Conservation (phyloP, 2,113 vertebrate genomes). For the Dissostichus mawsoni region DNA sequence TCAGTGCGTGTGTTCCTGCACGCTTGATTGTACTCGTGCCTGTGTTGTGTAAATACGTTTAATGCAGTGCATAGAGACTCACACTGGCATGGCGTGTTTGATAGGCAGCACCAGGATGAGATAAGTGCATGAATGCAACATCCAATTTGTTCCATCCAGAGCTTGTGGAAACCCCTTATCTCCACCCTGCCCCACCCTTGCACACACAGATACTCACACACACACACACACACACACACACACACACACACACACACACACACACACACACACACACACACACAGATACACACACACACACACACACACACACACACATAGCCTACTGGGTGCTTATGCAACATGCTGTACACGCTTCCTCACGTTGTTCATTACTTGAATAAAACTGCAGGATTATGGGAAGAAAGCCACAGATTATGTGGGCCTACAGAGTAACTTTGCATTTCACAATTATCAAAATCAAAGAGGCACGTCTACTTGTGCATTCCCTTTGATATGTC, state of each 20-base stretch:
- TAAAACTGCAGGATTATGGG: slow-evolving; percentile 73
- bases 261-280: slow-evolving; percentile 4
- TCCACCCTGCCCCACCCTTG: slow-evolving; percentile 54
- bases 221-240: slow-evolving; percentile 1
- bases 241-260: slow-evolving; percentile 1
- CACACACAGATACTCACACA: slow-evolving; percentile 3
- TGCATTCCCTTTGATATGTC: slow-evolving; percentile 78
- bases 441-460: slow-evolving; percentile 63
- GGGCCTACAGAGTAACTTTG: slow-evolving; percentile 62
- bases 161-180: slow-evolving; percentile 35
- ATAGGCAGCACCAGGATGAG: slow-evolving; percentile 20
- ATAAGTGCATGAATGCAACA: slow-evolving; percentile 39
- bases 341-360: slow-evolving; percentile 56
- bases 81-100: slow-evolving; percentile 12
- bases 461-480: slow-evolving; percentile 69
- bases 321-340: slow-evolving; percentile 56
- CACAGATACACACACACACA: slow-evolving; percentile 37
- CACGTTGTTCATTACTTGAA: slow-evolving; percentile 74
- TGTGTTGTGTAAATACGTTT: slow-evolving; percentile 20
- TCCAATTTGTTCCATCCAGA: slow-evolving; percentile 48
- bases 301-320: slow-evolving; percentile 28
- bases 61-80: slow-evolving; percentile 23
- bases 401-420: slow-evolving; percentile 74
- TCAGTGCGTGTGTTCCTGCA: slow-evolving; percentile 35
- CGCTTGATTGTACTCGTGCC: slow-evolving; percentile 6